Conservation (phyloP, 2,113 vertebrate genomes). For the Passer domesticus region DNA sequence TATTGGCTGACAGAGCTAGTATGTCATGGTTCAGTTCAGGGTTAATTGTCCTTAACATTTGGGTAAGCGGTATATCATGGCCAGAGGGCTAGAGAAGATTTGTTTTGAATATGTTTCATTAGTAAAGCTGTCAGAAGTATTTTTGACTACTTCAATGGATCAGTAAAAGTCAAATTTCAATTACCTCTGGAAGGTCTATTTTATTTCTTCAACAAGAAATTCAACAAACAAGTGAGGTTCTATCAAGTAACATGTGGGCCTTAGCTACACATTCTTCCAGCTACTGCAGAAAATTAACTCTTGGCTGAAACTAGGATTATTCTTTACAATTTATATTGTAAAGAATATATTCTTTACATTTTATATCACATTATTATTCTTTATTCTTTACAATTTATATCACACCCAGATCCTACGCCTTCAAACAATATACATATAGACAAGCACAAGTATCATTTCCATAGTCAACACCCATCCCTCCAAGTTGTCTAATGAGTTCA, state of each 20-base stretch:
- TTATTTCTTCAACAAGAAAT: neutral
- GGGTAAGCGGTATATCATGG: neutral
- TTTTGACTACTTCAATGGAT: neutral
- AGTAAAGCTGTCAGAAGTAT: neutral
- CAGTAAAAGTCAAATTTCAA: neutral
- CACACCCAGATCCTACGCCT: neutral
- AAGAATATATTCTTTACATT: no score
- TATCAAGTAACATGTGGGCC: fast-evolving
- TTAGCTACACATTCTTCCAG: neutral
- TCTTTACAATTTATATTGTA: neutral
- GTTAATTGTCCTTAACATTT: neutral
- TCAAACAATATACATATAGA: neutral
- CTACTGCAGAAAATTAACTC: neutral
- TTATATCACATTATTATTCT: no score
- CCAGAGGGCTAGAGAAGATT: neutral
- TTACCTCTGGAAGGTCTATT: neutral
- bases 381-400: neutral
- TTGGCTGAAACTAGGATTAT: neutral
- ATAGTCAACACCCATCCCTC: neutral
- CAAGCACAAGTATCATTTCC: neutral
- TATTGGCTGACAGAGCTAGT: neutral
- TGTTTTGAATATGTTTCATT: neutral
- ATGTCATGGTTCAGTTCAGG: neutral
- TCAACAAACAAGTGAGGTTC: neutral
- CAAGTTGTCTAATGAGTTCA: neutral